Base-by-base conservation (phyloP, 1,140 invertebrate genomes). In the Bathynomus jamesi region DNA sequence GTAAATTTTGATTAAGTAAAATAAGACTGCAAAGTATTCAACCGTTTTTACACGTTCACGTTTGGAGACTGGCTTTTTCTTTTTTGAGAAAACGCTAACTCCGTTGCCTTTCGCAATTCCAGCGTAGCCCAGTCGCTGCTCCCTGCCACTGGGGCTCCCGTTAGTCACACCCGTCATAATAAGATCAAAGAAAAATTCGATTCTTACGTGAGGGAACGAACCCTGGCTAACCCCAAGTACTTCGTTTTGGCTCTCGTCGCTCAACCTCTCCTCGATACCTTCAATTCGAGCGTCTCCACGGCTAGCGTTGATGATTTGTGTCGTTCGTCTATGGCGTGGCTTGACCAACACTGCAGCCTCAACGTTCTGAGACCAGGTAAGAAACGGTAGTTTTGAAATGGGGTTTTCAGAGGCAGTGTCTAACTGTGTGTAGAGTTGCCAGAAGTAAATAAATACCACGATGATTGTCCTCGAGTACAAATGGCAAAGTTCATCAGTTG, bases 161-260 rank as follows among this genome's bases (percentile, higher is more conserved):
- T 98, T 71, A 76, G 74, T 30, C 86, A 91, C 76, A 90, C 94
- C 78, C 87, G 91, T 77, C 91, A 90, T n/a, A 93, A 89, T 80
- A 92, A 93, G 81, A 93, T 97, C 86, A 92, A 91, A 77, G 93
- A 96, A 84, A 93, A 96, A 88, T 98, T 95, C 84, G 90, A 95
- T 73, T 89, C 93, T 46, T 96, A 97, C 84, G 92, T 98, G 13
- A 86, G 89, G 77, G 87, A 86, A 69, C 84, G 93, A 67, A 97
- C 95, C 21, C 85, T 89, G 79, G 88, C 91, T 80, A 95, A 97
- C 84, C 98, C 95, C 95, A 98, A 96, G 85, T 98, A 96, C 85
- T 98, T 94, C 93, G 94, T 98, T 86, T 94, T 98, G 81, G 96
- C 95, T 83, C 87, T 95, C 73, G 88, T 98, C 31, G 87, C 94